These are phyloP conservation scores for Hoplias malabaricus DNA, from an alignment of 2,113 vertebrate species.

Conservation along the genomic window DNA sequence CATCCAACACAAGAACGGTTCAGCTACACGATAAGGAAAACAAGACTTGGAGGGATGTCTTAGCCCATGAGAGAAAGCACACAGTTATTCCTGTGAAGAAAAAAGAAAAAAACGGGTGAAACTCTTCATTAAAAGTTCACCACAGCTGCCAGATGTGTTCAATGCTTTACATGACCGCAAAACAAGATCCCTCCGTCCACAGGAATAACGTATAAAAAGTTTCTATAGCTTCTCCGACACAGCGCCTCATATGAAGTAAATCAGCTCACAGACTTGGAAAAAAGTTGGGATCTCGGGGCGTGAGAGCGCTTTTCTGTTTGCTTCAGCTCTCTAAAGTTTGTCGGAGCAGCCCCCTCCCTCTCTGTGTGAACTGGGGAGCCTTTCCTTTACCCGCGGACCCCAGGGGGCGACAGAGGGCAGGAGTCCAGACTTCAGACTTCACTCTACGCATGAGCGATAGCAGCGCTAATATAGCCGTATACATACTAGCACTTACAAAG, in stretches of 20 bases:
- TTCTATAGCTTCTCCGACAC: not conserved
- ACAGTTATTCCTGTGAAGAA: not conserved
- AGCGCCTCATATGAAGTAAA: not conserved
- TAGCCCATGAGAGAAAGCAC: not conserved
- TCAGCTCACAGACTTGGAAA: not conserved
- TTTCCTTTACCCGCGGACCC: not conserved
- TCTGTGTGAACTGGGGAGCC: not conserved
- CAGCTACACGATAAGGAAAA: too few relatives aligned
- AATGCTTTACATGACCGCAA: not conserved
- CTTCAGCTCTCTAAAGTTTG: constrained; percentile 23
- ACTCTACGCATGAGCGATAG: too few relatives aligned
- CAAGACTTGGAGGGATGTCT: not conserved
- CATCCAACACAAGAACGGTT: not conserved
- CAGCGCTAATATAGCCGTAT: too few relatives aligned
- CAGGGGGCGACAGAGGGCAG: constrained; percentile 29
- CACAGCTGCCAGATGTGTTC: not conserved
- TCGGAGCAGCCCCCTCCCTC: constrained; percentile 11
- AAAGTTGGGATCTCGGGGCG: not conserved
- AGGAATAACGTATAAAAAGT: not conserved
- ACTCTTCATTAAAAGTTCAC: not conserved
- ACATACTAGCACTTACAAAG: too few relatives aligned
- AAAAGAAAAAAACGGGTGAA: not conserved
- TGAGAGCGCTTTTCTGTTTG: not conserved
- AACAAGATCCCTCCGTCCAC: too few relatives aligned
- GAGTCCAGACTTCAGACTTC: too few relatives aligned